Evolutionary conservation across 2,797 vertebrate species (phyloP), one percentile per base, ranked within the genome.

Genomic region (Heliangelus exortis): DNA sequence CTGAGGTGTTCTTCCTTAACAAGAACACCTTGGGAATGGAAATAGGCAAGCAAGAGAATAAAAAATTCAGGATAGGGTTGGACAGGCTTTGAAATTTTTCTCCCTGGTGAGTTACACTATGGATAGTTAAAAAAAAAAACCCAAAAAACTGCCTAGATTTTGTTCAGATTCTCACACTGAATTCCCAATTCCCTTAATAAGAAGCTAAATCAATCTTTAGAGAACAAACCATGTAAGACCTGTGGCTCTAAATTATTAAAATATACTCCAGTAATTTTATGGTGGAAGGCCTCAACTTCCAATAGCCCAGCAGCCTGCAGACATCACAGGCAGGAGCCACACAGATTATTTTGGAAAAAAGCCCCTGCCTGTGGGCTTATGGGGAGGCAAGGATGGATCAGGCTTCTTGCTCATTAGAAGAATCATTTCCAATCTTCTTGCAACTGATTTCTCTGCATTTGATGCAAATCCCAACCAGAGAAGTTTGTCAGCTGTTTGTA

Each of bases 141-240:
- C 69, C 66, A 41, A 86, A 61, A n/a, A 84, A 63, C n/a, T 0
- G 43, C 77, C 85, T 51, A 39, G 89, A 94, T 84, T 96, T 95
- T 91, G 90, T 73, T 87, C 80, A 84, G 93, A 93, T 93, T 92
- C 92, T 87, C 86, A 87, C 73, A 66, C 25, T 17, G 80, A 90
- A 93, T 67, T 81, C 95, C 92, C 88, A 92, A 93, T 90, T 97
- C 94, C 93, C 95, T 87, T 95, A 94, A 92, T 94, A 95, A 96
- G 91, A 95, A 93, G 80, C 84, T 92, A 91, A 92, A 95, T 83
- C 89, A 95, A 95, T 95, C 94, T 97, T 97, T 72, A 86, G 76
- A 92, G 94, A 94, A 90, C 80, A 94, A 93, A 94, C 65, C 93
- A 75, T 36, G 65, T 53, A 93, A 93, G 91, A 95, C 89, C 84